Evolutionary conservation across 1,140 invertebrate species (phyloP).

Genomic region (Caenorhabditis elegans): WBcel235 BX284606.5:2042501-2043000

Average conservation of each 20-base stretch:
- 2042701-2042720: constrained; percentile 36
- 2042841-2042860: neutral
- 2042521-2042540: neutral
- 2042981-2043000: neutral
- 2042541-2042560: neutral
- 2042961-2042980: constrained; percentile 22
- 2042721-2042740: constrained; percentile 22
- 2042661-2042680: constrained; percentile 39
- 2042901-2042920: neutral
- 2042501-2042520: no score
- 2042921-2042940: constrained; percentile 30
- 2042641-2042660: constrained; percentile 38
- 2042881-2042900: constrained; percentile 28
- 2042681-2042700: constrained; percentile 22
- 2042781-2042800: neutral
- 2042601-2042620: constrained; percentile 35
- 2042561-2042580: constrained; percentile 39
- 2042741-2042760: neutral
- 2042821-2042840: neutral
- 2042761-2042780: constrained; percentile 16
- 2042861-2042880: constrained; percentile 12
- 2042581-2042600: constrained; percentile 42
- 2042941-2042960: constrained; percentile 12
- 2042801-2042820: neutral
- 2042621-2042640: constrained; percentile 34